These are phyloP conservation scores for Phalangium opilio DNA, from an alignment of 2,888 invertebrate species.

Conservation along the genomic window DNA sequence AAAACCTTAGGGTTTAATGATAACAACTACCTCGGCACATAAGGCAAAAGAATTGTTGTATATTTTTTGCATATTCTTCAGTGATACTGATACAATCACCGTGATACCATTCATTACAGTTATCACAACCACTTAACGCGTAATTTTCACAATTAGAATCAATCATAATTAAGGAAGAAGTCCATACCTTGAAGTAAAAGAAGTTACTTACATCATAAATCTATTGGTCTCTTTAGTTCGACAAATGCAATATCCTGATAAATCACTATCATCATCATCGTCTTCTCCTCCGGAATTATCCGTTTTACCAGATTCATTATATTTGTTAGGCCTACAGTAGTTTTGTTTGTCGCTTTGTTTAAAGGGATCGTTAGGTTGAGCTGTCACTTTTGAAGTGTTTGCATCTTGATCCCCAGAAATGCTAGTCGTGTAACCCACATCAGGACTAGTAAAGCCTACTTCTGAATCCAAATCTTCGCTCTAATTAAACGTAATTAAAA, in stretches of 20 bases:
- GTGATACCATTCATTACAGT: conserved; percentile 97
- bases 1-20: too few species aligned
- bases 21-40: conserved; percentile 28
- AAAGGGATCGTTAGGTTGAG: too few species aligned
- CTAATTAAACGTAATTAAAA: too few species aligned
- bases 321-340: conserved; percentile 10
- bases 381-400: too few species aligned
- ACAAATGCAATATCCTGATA: conserved; percentile 72
- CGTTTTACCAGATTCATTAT: not conserved
- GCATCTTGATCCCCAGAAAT: too few species aligned
- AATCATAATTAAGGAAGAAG: not conserved
- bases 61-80: conserved; percentile 77
- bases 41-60: conserved; percentile 79
- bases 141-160: not conserved
- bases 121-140: conserved; percentile 64
- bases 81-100: conserved; percentile 94
- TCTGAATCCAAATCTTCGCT: too few species aligned
- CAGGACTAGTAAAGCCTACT: too few species aligned
- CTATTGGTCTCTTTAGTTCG: conserved; percentile 80
- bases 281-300: conserved; percentile 4
- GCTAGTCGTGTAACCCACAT: too few species aligned
- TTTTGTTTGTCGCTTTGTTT: conserved; percentile 4
- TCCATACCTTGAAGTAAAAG: too few species aligned
- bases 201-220: conserved; percentile 64
- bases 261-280: conserved; percentile 9